phyloP scores from a whole-genome alignment of 2,888 invertebrate species.

The Prionchulus punctatus region DNA sequence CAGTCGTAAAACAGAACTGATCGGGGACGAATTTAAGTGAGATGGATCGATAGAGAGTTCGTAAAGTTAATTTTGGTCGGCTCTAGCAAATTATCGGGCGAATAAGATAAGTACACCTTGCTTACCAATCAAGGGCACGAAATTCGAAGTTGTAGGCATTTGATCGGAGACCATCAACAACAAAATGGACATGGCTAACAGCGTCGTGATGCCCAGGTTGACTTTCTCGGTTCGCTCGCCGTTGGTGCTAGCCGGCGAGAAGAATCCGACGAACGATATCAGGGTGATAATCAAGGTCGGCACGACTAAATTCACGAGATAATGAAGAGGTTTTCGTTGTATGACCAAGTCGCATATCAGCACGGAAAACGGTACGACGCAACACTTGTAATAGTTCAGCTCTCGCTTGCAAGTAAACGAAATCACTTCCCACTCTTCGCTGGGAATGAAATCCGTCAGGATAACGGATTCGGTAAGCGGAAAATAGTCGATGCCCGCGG shows the following conservation, averaged over 20 bases:
- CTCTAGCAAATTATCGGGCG: too few species aligned
- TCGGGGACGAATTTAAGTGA: too few species aligned
- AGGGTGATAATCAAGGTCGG: constrained; percentile 37
- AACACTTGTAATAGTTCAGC: constrained; percentile 31
- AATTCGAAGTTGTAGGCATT: constrained; percentile 40
- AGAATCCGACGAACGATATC: constrained; percentile 36
- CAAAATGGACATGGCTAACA: constrained; percentile 38
- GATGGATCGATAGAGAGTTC: too few species aligned
- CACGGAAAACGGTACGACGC: neutral
- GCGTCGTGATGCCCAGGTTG: constrained; percentile 37
- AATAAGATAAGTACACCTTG: too few species aligned
- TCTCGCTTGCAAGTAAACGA: constrained; percentile 12
- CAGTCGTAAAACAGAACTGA: too few species aligned
- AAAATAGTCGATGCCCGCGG: constrained; percentile 6
- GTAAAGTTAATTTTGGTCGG: too few species aligned
- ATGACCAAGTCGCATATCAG: constrained; percentile 1
- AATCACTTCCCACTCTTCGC: constrained; percentile 24
- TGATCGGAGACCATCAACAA: constrained; percentile 39
- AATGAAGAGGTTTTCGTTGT: constrained; percentile 9
- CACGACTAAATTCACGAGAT: constrained; percentile 19
- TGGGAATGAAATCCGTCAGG: constrained; percentile 19
- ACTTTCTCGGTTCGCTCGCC: constrained; percentile 37
- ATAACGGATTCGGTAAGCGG: neutral
- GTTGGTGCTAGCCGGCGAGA: constrained; percentile 35
- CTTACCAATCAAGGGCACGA: constrained; percentile 38